Evolutionary conservation across 2,113 vertebrate genomes (phyloP), one percentile per base, ranked within the genome.

Genomic region (Tachysurus vachellii): DNA sequence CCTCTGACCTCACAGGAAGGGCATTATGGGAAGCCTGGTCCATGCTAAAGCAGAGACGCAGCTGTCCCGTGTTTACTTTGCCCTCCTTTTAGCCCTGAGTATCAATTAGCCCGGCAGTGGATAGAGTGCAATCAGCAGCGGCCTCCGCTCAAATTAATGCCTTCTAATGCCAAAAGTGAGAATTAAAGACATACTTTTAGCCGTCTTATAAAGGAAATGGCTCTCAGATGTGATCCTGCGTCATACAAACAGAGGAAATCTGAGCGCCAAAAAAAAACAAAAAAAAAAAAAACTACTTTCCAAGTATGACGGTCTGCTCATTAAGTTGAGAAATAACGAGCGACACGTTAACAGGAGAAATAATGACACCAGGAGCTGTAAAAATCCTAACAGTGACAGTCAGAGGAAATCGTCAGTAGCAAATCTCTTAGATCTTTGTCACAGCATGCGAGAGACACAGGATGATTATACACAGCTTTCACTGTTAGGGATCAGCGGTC

Each of bases 31-130:
- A 80, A 89, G 91, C 89, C 83, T 90, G 89, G 89, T 91, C 90
- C 85, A 47, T 90, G 59, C 76, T 89, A 90, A 93, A 91, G 92
- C 91, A 86, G 80, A 85, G 89, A 80, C 83, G 87, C 93, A 93
- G 91, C 91, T 93, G 94, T 90, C 88, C 86, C 85, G 80, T 93
- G 93, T 95, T 94, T 94, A 92, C 88, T 87, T 89, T 92, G 83
- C 84, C 44, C 47, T 54, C 87, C 86, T 85, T 81, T 85, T 85
- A 76, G 88, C 88, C 62, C 82, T 89, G 91, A 90, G 90, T 93
- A 92, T 93, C 92, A 94, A 93, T 94, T 94, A 91, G 88, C 82
- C 90, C 26, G 9, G 83, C 82, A 93, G 90, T 90, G 53, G 80
- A 85, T 86, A 87, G 77, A 59, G 89, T 10, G 90, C 88, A 86